phyloP scores from a whole-genome alignment of 1,140 invertebrate species.

The Drosophila navojoa region DNA sequence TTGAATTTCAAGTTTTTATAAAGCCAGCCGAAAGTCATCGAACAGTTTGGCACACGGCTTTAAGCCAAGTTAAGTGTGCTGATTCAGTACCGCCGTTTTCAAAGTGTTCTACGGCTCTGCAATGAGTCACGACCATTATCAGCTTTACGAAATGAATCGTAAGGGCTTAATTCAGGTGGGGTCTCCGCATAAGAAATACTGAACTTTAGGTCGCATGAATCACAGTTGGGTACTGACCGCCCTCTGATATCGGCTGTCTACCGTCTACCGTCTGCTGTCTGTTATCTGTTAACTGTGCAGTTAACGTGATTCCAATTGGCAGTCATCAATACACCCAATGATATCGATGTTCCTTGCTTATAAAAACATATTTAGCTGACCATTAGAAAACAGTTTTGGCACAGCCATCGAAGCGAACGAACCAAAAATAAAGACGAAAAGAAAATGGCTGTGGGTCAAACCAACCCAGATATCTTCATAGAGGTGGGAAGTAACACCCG shows the following conservation, averaged over 20 bases:
- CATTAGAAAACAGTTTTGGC: constrained; percentile 23
- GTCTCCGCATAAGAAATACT: background rate
- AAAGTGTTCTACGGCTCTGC: background rate
- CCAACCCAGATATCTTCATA: background rate
- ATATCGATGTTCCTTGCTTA: constrained; percentile 2
- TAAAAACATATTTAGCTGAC: constrained; percentile 11
- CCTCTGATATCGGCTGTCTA: background rate
- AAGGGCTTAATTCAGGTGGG: constrained; percentile 15
- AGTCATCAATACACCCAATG: constrained; percentile 23
- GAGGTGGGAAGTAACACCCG: constrained; percentile 12
- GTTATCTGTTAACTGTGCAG: constrained; percentile 16
- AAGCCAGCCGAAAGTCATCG: no score
- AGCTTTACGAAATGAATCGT: background rate
- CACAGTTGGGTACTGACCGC: background rate
- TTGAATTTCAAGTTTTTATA: no score
- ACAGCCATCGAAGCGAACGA: constrained; percentile 21
- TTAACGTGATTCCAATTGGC: constrained; percentile 1
- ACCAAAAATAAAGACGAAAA: background rate
- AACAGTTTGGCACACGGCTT: no score
- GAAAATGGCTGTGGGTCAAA: constrained; percentile 14
- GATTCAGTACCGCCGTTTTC: constrained; percentile 23
- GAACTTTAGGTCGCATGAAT: constrained; percentile 16
- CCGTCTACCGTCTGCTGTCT: background rate
- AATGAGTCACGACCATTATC: constrained; percentile 21
- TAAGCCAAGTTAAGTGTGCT: background rate